A percentile compares a stretch with the other conserved stretches of the same genome.
Conservation (phyloP, 2,797 vertebrate genomes). For the Euphonia xanthogaster region DNA sequence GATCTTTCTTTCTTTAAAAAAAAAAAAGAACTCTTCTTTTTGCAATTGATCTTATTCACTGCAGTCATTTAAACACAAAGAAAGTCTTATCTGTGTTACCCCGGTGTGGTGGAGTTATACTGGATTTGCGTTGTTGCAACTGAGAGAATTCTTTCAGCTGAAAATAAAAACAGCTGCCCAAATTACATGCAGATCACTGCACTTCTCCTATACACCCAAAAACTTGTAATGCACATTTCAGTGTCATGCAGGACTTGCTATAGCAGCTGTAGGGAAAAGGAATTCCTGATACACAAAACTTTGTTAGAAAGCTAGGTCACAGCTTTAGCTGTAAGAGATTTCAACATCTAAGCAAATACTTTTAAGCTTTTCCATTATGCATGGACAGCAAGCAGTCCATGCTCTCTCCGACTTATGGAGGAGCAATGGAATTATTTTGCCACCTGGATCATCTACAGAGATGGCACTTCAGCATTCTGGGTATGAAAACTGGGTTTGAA, state of each 20-base stretch:
- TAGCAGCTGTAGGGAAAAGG: constrained; percentile 16
- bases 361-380: not conserved
- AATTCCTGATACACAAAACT: constrained; percentile 15
- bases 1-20: constrained; percentile 35
- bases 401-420: rapidly evolving
- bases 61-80: constrained; percentile 52
- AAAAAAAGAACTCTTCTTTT: constrained; percentile 54
- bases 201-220: constrained; percentile 44
- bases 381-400: not conserved
- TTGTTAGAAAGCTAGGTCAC: not conserved
- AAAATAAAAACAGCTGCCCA: constrained; percentile 48
- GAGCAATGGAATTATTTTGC: not conserved
- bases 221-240: constrained; percentile 42
- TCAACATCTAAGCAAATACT: not conserved
- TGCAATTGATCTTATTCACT: constrained; percentile 23
- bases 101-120: constrained; percentile 27
- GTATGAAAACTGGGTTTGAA: not conserved
- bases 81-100: constrained; percentile 31
- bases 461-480: not conserved
- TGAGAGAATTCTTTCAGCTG: constrained; percentile 56
- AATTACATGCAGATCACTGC: constrained; percentile 53
- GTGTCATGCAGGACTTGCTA: constrained; percentile 38
- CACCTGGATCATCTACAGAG: not conserved
- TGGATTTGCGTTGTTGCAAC: constrained; percentile 59
- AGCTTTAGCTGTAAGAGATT: not conserved